These are phyloP conservation scores for Amiota mariae DNA, from an alignment of 2,888 invertebrate genomes.

Conservation along the genomic window DNA sequence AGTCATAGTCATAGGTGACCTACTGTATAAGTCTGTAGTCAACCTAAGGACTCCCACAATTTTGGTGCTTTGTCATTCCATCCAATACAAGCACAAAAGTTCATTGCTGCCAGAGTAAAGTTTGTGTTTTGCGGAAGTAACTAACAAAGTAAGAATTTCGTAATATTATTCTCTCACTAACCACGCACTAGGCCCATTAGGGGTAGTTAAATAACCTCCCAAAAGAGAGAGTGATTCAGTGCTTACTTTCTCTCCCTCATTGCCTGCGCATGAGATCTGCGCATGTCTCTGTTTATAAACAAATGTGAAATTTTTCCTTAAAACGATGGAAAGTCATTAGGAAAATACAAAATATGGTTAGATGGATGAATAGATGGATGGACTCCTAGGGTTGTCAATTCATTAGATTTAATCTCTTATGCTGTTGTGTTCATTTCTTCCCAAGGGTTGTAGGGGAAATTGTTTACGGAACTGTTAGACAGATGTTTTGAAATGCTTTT, in stretches of 20 bases:
- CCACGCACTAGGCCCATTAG: too few species aligned
- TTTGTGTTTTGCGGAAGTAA: conserved; percentile 15
- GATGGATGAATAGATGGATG: too few species aligned
- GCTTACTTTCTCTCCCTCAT: background rate
- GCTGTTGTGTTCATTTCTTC: background rate
- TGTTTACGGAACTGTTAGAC: conserved; percentile 7
- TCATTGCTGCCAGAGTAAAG: conserved; percentile 8
- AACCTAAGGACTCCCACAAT: background rate
- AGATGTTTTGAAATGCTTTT: conserved; percentile 9
- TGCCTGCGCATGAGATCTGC: background rate
- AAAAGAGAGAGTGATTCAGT: too few species aligned
- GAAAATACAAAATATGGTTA: background rate
- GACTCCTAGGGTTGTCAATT: background rate
- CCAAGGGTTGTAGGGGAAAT: background rate
- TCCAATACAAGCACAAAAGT: background rate
- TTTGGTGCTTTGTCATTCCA: background rate
- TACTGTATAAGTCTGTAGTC: background rate
- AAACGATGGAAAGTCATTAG: too few species aligned
- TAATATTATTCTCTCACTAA: background rate
- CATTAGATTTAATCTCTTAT: background rate
- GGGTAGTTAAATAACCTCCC: too few species aligned
- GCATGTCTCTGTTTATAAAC: too few species aligned
- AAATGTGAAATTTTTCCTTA: too few species aligned
- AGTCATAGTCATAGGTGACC: conserved; percentile 17
- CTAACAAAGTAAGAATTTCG: too few species aligned